Percentiles rank a stretch among this genome's conserved stretches.
These are phyloP conservation scores for Meloidogyne floridensis DNA, from an alignment of 1,140 invertebrate species.

Conservation along the genomic window DNA sequence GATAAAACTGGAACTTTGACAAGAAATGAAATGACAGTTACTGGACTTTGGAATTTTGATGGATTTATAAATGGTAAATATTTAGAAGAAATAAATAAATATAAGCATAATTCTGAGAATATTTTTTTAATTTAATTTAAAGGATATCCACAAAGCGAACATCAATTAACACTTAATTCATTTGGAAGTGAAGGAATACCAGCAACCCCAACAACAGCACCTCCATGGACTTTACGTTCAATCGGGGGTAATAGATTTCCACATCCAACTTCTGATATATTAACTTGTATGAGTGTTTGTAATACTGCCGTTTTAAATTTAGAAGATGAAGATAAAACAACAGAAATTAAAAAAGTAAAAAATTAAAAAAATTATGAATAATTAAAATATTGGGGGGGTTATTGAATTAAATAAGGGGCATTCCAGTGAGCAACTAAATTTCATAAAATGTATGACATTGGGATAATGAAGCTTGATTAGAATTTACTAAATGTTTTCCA, in stretches of 20 bases:
- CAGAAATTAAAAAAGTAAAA: conserved; percentile 4
- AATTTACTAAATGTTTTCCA: no score
- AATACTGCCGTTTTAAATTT: conserved; percentile 26
- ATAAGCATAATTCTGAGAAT: no score
- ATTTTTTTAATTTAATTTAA: not conserved
- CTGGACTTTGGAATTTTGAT: conserved; percentile 61
- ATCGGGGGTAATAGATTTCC: conserved; percentile 14
- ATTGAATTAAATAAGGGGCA: no score
- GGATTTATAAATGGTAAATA: conserved; percentile 51
- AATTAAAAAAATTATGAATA: not conserved
- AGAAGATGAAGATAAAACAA: conserved; percentile 29
- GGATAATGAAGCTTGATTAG: no score
- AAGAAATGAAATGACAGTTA: conserved; percentile 97
- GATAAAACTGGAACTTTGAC: conserved; percentile 99
- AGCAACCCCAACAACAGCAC: not conserved
- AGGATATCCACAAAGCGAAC: conserved; percentile 3
- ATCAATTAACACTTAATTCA: conserved; percentile 16
- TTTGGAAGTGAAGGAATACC: not conserved
- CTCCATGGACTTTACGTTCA: conserved; percentile 7
- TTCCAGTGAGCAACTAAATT: no score
- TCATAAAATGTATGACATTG: no score
- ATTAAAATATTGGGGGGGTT: not conserved
- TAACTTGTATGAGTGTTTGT: conserved; percentile 35
- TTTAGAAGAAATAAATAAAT: no score
- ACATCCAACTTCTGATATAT: conserved; percentile 25